Evolutionary conservation across 2,797 vertebrate species (phyloP).

Genomic region (Limosa lapponica): DNA sequence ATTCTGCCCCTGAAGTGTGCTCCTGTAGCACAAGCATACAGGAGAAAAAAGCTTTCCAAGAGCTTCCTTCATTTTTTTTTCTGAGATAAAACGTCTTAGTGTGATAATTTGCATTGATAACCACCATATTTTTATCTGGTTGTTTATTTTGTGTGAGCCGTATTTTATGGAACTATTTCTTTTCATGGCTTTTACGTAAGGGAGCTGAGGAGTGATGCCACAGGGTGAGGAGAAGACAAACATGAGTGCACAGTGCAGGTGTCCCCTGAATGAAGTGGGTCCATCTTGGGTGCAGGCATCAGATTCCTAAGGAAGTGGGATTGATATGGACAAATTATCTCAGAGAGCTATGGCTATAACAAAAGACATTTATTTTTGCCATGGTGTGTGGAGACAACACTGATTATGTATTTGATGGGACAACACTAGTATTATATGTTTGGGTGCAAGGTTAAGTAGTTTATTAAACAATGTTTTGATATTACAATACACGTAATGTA

Average conservation of each 20-base stretch:
- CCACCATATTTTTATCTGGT: background rate
- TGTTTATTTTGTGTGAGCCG: background rate
- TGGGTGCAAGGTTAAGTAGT: background rate
- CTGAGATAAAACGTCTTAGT: background rate
- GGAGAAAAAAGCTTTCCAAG: background rate
- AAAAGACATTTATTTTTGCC: background rate
- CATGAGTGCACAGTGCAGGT: background rate
- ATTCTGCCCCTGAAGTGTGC: background rate
- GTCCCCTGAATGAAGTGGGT: background rate
- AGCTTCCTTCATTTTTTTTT: background rate
- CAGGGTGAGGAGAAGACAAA: background rate
- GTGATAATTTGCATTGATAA: background rate
- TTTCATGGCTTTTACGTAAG: background rate
- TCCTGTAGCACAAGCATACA: background rate
- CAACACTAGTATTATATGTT: background rate
- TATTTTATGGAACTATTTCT: background rate
- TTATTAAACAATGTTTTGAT: background rate
- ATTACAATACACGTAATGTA: background rate
- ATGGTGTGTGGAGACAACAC: background rate
- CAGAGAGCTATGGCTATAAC: background rate
- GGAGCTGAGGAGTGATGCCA: background rate
- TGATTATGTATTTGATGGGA: background rate
- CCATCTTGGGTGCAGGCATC: background rate
- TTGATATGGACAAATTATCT: background rate
- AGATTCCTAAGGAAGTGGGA: background rate